A percentile compares a stretch with the other conserved stretches of the same genome.
Conservation (phyloP, 1,140 invertebrate species). For the Schlechtendalia chinensis region DNA sequence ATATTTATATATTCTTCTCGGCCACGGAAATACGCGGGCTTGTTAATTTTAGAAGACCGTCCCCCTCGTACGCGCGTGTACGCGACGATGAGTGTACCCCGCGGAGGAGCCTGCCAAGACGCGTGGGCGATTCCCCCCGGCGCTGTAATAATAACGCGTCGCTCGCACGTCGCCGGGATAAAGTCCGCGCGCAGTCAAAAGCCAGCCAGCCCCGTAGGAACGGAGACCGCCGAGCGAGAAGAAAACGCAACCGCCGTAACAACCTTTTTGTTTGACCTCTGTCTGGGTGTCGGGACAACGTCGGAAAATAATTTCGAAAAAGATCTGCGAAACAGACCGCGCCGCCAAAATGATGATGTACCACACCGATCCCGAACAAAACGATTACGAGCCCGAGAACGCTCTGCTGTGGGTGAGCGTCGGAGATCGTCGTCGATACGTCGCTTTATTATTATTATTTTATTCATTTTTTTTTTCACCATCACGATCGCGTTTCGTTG, state of each 20-base stretch:
- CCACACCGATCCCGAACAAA: constrained; percentile 46
- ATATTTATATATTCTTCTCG: too few species aligned
- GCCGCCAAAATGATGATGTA: constrained; percentile 51
- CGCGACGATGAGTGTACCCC: too few species aligned
- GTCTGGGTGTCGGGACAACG: too few species aligned
- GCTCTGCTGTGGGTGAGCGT: constrained; percentile 53
- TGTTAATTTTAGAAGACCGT: constrained; percentile 46
- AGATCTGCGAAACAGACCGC: too few species aligned
- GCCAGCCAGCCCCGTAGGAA: constrained; percentile 19
- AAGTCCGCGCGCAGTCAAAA: constrained; percentile 30
- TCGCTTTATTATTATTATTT: too few species aligned
- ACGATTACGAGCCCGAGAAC: constrained; percentile 51
- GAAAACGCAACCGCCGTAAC: constrained; percentile 11
- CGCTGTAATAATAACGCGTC: too few species aligned
- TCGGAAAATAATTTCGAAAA: too few species aligned
- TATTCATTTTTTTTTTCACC: too few species aligned
- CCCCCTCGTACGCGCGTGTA: constrained; percentile 3
- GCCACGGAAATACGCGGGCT: constrained; percentile 39
- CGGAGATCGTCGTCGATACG: neutral
- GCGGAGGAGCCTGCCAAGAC: constrained; percentile 29
- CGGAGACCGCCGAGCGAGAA: neutral
- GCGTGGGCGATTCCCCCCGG: constrained; percentile 37
- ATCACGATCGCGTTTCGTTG: too few species aligned
- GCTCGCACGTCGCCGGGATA: neutral
- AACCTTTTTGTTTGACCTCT: too few species aligned